phyloP scores from a whole-genome alignment of 2,888 invertebrate species.

The Anagyrus pseudococci region DNA sequence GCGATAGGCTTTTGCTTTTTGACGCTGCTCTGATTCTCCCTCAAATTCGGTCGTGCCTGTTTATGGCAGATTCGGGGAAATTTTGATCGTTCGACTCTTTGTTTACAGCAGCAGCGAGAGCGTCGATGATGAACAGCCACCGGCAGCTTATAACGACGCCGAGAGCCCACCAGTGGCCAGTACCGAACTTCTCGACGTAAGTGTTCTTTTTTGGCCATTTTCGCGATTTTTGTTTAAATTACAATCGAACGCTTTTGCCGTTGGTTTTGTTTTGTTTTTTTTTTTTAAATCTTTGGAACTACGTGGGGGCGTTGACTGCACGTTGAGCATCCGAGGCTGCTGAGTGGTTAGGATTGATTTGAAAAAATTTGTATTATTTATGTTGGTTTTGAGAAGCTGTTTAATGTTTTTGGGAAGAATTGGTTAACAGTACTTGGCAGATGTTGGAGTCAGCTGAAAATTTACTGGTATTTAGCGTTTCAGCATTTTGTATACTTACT shows the following conservation, averaged over 20 bases:
- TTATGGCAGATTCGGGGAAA: too few species aligned
- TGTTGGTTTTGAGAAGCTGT: neutral
- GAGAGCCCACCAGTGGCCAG: constrained; percentile 1
- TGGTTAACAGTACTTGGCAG: too few species aligned
- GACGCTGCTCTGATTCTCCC: too few species aligned
- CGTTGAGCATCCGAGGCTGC: neutral
- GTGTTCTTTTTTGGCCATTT: neutral
- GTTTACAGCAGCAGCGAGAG: constrained; percentile 15
- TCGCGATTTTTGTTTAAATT: neutral
- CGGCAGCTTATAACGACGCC: neutral
- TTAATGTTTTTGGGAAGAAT: neutral
- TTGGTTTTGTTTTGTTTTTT: neutral
- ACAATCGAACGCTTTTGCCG: neutral
- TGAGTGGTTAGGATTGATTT: neutral
- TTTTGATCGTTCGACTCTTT: too few species aligned
- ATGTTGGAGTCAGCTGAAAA: too few species aligned
- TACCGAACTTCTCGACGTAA: constrained; percentile 17
- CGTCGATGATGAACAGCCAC: constrained; percentile 3
- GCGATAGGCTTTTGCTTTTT: too few species aligned
- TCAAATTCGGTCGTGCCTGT: too few species aligned
- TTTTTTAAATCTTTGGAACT: neutral
- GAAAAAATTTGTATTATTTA: neutral
- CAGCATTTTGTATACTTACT: neutral
- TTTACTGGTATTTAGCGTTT: neutral
- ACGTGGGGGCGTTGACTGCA: neutral